Base-by-base conservation (phyloP, 2,797 vertebrate genomes). In the Lates japonicus region DNA sequence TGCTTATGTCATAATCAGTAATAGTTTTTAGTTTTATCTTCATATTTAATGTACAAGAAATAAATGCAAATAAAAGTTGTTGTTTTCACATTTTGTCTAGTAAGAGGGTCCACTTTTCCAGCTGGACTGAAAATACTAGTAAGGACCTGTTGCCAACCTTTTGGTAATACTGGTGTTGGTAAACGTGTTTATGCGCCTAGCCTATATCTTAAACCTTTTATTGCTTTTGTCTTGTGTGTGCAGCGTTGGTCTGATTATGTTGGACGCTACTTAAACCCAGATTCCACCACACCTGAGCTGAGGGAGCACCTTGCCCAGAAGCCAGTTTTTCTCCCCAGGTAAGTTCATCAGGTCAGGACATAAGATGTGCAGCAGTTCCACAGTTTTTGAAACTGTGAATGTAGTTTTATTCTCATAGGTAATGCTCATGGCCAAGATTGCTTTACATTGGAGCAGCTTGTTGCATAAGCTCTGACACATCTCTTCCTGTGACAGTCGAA, bases 171-270 rank as follows among this genome's bases (percentile, higher is more conserved):
- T 74, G 69, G 69, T 48, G 54, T 22, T 10, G 49, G 52, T 31
- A 39, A 48, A 25, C 2, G 42, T 55, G 20, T 57, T 75, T 25
- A n/a, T 11, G 14, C 6, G 25, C 4, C 19, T 42, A 25, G 13
- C 49, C 20, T 65, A 35, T 64, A 44, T 52, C 25, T 79, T 78
- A 51, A 55, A 37, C 63, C 52, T 37, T 33, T 41, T 42, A 76
- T 61, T 42, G 25, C 74, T 3, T 20, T 65, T 59, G 57, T 80
- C 54, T 76, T 79, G 22, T 60, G 14, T 85, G 82, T 82, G 37
- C 93, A 99, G 98, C 97, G 98, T 73, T 99, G 98, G 98, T 98
- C 96, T 0, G 98, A 99, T 94, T 99, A 99, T 0, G 97, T 99
- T 17, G 97, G 97, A 65, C 96, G 98, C 52, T 99, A 99, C 82